Conservation (phyloP, 2,113 vertebrate species). For the Corythornis cristatus region DNA sequence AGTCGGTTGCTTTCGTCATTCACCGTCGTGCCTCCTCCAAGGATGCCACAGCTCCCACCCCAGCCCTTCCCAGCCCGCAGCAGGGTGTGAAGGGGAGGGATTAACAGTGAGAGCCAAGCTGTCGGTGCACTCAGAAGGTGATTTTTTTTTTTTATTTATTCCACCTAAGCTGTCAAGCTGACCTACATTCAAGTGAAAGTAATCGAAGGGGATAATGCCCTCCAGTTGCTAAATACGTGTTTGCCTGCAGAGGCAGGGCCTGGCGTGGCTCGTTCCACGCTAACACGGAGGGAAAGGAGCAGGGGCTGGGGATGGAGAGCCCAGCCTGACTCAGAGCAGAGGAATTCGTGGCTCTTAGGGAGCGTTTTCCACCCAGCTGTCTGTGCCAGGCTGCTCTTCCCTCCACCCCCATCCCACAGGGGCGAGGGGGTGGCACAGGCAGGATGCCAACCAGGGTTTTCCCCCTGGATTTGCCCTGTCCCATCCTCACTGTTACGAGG, state of each 20-base stretch:
- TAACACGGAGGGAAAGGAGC: not conserved
- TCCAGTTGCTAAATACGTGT: not conserved
- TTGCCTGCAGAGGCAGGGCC: slow-evolving; percentile 10
- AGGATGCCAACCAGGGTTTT: not conserved
- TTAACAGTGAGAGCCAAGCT: not conserved
- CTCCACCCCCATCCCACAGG: not conserved
- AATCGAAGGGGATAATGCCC: slow-evolving; percentile 52
- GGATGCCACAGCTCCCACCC: rapidly evolving
- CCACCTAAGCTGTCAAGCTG: slow-evolving; percentile 56
- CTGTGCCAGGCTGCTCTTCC: not conserved
- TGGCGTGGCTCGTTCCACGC: not conserved
- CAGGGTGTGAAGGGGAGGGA: not conserved
- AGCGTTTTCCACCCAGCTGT: not conserved
- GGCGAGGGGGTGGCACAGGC: not conserved
- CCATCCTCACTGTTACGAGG: not conserved
- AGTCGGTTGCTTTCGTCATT: rapidly evolving
- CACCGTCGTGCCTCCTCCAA: not conserved
- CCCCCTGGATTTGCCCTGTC: not conserved
- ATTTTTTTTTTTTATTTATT: not conserved
- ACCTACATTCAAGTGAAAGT: slow-evolving; percentile 53
- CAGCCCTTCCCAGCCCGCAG: not conserved
- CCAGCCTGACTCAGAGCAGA: not conserved
- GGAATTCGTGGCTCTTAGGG: not conserved
- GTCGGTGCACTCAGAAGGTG: not conserved
- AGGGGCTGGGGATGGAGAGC: not conserved